Percentiles rank a stretch among this genome's conserved stretches.
phyloP scores from a whole-genome alignment of 1,140 invertebrate species.

The Cydia amplana region DNA sequence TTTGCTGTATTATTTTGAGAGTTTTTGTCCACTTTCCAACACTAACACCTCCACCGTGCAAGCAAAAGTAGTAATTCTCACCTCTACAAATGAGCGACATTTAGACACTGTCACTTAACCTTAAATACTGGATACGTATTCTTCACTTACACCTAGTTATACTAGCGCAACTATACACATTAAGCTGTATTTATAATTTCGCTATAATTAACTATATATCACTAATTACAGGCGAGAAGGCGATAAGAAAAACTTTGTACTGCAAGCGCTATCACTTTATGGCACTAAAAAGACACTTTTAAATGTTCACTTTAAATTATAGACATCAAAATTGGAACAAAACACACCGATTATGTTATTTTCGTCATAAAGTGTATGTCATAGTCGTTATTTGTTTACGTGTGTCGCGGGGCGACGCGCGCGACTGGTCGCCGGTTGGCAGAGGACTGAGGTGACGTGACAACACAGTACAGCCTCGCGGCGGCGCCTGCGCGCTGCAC shows the following conservation, averaged over 20 bases:
- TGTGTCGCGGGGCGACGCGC: constrained; percentile 13
- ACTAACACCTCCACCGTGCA: constrained; percentile 20
- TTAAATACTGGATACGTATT: constrained; percentile 11
- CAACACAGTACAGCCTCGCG: constrained; percentile 4
- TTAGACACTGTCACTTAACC: constrained; percentile 44
- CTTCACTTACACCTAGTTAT: constrained; percentile 23
- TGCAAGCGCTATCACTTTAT: constrained; percentile 62
- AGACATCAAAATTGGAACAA: constrained; percentile 27
- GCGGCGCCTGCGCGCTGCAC: neutral
- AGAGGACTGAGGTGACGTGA: constrained; percentile 10
- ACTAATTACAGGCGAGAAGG: constrained; percentile 66
- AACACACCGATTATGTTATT: constrained; percentile 28
- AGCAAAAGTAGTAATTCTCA: constrained; percentile 48
- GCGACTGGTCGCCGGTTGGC: neutral
- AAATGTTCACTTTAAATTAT: constrained; percentile 31
- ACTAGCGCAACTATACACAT: constrained; percentile 20
- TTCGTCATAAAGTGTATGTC: constrained; percentile 30
- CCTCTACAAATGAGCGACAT: constrained; percentile 76
- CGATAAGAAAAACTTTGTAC: constrained; percentile 76
- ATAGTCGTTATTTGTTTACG: constrained; percentile 20
- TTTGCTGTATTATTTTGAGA: neutral
- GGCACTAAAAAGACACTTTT: constrained; percentile 75
- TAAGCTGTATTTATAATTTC: constrained; percentile 32
- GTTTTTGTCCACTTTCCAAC: neutral
- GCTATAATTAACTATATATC: constrained; percentile 29